Evolutionary conservation across 2,113 vertebrate species (phyloP), one percentile per base, ranked within the genome.

Genomic region (Cyprinodon variegatus): DNA sequence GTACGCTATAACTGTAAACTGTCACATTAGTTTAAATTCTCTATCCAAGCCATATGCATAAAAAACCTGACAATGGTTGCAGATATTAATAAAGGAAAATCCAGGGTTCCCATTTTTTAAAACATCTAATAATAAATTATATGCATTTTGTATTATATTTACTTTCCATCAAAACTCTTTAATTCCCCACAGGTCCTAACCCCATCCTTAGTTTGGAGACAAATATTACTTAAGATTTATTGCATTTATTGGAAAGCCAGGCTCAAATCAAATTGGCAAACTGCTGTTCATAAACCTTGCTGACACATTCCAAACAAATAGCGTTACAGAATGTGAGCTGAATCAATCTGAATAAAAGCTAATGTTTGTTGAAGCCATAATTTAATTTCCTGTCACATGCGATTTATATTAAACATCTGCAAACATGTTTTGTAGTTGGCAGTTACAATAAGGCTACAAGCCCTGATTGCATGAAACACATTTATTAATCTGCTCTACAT

Each of bases 191-290:
- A 7, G 9, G 50, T 53, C 50, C 50, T 20, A n/a, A 20, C 5
- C 50, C 2, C 13, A 50, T 45, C 75, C 12, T 74, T 4, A 74
- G 67, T 65, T 29, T 39, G 14, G 50, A 53, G 80, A 78, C 67
- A 79, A 84, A 86, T 14, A 13, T 20, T 41, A 79, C 78, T 79
- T 67, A 61, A 60, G 75, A 75, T 67, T 61, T 79, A 83, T 76
- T 85, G 78, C 72, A 75, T 76, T 76, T 50, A 48, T 66, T 83
- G 69, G 78, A 77, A 20, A 39, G 60, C 83, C 6, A 12, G 70
- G 66, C 78, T 85, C 72, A 77, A 79, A 77, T 90, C 73, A 80
- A 85, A 90, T 83, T 87, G 85, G 79, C 85, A 86, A 90, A 84
- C 76, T 85, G 20, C 68, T 84, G 57, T 73, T 87, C 57, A 74